Evolutionary conservation across 2,797 vertebrate genomes (phyloP).

Genomic region (Cossypha polioptera): DNA sequence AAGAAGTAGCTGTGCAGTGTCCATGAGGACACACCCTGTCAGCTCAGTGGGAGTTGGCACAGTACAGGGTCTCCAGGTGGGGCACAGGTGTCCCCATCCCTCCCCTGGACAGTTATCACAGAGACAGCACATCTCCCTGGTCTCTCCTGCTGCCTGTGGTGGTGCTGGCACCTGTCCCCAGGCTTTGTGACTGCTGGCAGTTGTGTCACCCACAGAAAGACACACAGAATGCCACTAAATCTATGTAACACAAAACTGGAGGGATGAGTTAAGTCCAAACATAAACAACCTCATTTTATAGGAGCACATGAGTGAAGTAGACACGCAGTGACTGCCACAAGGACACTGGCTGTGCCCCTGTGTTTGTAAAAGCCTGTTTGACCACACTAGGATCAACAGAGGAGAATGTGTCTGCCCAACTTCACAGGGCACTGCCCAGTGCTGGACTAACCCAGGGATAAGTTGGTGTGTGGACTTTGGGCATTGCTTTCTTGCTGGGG

Average conservation of each 20-base stretch:
- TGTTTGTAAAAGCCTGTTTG: neutral
- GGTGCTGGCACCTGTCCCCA: accelerated
- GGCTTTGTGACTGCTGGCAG: neutral
- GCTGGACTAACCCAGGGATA: neutral
- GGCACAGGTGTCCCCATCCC: neutral
- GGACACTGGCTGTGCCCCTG: neutral
- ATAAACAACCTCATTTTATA: neutral
- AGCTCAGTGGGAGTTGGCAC: neutral
- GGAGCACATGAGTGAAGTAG: neutral
- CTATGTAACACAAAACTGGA: neutral
- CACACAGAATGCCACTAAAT: neutral
- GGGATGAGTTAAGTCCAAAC: neutral
- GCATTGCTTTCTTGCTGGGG: neutral
- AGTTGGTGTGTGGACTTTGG: neutral
- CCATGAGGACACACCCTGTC: accelerated
- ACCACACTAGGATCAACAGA: neutral
- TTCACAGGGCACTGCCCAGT: neutral
- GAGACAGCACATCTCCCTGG: neutral
- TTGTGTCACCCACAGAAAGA: neutral
- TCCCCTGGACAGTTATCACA: neutral
- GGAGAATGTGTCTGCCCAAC: neutral
- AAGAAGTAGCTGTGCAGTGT: accelerated
- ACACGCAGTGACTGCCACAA: neutral
- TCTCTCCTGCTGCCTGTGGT: neutral
- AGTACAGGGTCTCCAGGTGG: neutral